A percentile compares a stretch with the other conserved stretches of the same genome.
Conservation (phyloP, 2,888 invertebrate species). For the Platycheirus rosarum region DNA sequence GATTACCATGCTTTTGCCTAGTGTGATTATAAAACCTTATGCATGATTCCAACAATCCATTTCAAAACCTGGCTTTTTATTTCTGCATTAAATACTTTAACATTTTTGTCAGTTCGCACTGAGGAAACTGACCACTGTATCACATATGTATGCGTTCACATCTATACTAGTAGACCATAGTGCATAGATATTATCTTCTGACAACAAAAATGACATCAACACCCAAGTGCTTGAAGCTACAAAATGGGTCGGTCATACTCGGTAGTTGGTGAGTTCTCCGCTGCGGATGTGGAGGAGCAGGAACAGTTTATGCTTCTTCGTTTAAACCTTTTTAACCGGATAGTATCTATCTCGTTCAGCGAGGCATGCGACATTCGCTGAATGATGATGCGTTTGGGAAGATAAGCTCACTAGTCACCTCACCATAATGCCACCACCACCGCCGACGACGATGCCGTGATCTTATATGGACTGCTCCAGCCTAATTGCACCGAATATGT, state of each 20-base stretch:
- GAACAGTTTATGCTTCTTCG: slow-evolving; percentile 56
- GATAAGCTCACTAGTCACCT: slow-evolving; percentile 71
- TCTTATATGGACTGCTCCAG: slow-evolving; percentile 28
- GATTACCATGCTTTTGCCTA: no score
- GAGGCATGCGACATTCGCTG: slow-evolving; percentile 71
- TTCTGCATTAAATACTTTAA: no score
- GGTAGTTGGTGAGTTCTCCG: no score
- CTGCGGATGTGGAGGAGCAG: no score
- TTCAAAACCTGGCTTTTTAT: no score
- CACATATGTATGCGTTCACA: not conserved
- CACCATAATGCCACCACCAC: slow-evolving; percentile 9
- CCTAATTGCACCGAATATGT: slow-evolving; percentile 40
- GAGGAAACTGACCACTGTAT: slow-evolving; percentile 2
- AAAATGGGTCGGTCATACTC: slow-evolving; percentile 40
- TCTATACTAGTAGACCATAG: slow-evolving; percentile 28
- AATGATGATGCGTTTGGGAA: slow-evolving; percentile 71
- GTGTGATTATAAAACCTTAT: no score
- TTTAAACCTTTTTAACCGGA: slow-evolving; percentile 58
- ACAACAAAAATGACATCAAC: slow-evolving; percentile 53
- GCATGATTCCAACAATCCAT: no score
- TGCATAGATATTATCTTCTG: slow-evolving; percentile 32
- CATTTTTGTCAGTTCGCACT: not conserved
- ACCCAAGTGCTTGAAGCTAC: slow-evolving; percentile 44
- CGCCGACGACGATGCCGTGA: slow-evolving; percentile 19
- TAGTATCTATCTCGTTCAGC: slow-evolving; percentile 70